Evolutionary conservation across 2,113 vertebrate species (phyloP).

Genomic region (Dendrocopos noguchii): DNA sequence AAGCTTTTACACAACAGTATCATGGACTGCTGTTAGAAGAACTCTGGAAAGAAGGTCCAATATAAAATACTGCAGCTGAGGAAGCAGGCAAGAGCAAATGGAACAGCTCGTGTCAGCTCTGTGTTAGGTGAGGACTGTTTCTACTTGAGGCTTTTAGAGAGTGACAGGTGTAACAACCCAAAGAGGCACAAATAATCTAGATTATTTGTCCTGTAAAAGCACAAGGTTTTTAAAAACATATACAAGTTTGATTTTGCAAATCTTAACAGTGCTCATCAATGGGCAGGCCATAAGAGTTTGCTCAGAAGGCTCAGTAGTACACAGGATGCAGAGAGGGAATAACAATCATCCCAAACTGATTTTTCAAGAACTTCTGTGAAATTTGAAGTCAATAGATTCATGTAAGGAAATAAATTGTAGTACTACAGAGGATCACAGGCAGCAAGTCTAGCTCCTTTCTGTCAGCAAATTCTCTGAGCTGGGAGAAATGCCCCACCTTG

Average conservation of each 20-base stretch:
- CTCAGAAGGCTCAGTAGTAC: neutral
- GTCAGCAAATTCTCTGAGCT: neutral
- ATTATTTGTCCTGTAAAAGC: neutral
- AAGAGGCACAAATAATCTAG: neutral
- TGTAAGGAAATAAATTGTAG: neutral
- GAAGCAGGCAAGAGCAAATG: neutral
- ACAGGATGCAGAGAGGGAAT: neutral
- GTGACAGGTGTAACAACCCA: neutral
- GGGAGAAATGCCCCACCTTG: neutral
- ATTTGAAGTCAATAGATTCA: neutral
- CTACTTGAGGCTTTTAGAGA: neutral
- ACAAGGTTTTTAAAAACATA: neutral
- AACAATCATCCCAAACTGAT: neutral
- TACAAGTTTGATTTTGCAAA: neutral
- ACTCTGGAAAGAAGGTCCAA: neutral
- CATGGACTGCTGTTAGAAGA: neutral
- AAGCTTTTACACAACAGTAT: neutral
- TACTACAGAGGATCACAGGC: fast-evolving
- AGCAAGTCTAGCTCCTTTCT: neutral
- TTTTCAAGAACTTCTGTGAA: neutral
- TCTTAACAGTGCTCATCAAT: neutral
- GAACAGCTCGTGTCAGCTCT: neutral
- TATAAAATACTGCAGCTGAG: neutral
- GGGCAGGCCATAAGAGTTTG: neutral
- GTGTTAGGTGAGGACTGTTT: neutral